Percentiles rank a stretch among this genome's conserved stretches.
phyloP scores from a whole-genome alignment of 2,888 invertebrate genomes.

The Liodrosophila aerea region DNA sequence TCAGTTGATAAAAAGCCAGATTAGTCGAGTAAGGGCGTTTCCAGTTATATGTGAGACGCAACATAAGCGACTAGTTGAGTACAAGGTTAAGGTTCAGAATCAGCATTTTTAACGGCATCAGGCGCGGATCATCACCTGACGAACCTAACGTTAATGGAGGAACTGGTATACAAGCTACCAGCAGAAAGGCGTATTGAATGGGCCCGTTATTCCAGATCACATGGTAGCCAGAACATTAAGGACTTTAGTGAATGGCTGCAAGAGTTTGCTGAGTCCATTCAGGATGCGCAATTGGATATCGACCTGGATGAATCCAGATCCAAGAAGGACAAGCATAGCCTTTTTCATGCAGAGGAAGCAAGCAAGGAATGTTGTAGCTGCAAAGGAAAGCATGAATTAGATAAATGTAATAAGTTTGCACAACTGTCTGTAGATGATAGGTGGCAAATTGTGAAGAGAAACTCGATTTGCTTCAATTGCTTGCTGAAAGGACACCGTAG shows the following conservation, averaged over 20 bases:
- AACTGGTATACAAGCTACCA: not conserved
- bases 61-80: not conserved
- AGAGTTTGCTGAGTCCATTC: not conserved
- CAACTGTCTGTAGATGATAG: not conserved
- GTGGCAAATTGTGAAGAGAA: not conserved
- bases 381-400: not conserved
- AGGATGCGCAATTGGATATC: not conserved
- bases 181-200: not conserved
- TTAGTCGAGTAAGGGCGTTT: not conserved
- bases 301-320: not conserved
- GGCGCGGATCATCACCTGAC: not conserved
- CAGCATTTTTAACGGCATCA: not conserved
- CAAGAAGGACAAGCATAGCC: not conserved
- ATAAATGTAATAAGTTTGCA: not conserved
- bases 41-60: not conserved
- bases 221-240: not conserved
- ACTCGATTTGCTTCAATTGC: not conserved
- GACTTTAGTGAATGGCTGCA: slow-evolving; percentile 1
- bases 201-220: not conserved
- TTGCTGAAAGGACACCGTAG: not conserved
- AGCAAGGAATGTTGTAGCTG: not conserved
- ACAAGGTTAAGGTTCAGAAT: not conserved
- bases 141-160: not conserved
- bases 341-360: not conserved
- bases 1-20: not conserved